phyloP scores from a whole-genome alignment of 2,888 invertebrate genomes.

The Plusia festucae region DNA sequence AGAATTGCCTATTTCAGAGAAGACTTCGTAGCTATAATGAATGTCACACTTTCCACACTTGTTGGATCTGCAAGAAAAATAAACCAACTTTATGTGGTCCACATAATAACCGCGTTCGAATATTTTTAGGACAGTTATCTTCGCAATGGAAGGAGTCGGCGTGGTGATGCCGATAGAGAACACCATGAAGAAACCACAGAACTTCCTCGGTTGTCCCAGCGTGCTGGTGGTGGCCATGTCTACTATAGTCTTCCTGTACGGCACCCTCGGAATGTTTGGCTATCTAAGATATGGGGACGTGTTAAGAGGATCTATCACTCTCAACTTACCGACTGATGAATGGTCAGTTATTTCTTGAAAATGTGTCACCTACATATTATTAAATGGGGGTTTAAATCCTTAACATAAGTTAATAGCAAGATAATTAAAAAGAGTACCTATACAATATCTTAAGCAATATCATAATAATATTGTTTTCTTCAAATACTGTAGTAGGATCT shows the following conservation, averaged over 20 bases:
- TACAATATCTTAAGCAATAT: too few species aligned
- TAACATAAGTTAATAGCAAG: too few species aligned
- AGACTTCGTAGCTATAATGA: too few species aligned
- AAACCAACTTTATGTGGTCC: not conserved
- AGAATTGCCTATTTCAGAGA: too few species aligned
- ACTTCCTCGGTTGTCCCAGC: slow-evolving; percentile 94
- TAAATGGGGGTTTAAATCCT: too few species aligned
- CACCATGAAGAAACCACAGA: slow-evolving; percentile 94
- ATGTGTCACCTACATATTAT: too few species aligned
- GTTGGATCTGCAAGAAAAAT: too few species aligned
- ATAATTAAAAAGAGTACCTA: too few species aligned
- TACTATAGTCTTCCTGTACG: slow-evolving; percentile 93
- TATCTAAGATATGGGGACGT: slow-evolving; percentile 95
- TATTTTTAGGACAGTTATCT: slow-evolving; percentile 95
- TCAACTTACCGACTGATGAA: slow-evolving; percentile 93
- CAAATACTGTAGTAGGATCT: too few species aligned
- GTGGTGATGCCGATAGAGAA: slow-evolving; percentile 98
- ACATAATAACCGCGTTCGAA: not conserved
- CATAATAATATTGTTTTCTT: too few species aligned
- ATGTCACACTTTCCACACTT: too few species aligned
- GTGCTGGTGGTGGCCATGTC: slow-evolving; percentile 96
- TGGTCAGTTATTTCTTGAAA: slow-evolving; percentile 85
- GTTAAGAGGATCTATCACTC: slow-evolving; percentile 93
- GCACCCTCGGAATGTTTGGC: slow-evolving; percentile 96
- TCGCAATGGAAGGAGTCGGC: slow-evolving; percentile 99